Conservation (phyloP, 1,140 invertebrate species). For the Leptinotarsa lineolata region DNA sequence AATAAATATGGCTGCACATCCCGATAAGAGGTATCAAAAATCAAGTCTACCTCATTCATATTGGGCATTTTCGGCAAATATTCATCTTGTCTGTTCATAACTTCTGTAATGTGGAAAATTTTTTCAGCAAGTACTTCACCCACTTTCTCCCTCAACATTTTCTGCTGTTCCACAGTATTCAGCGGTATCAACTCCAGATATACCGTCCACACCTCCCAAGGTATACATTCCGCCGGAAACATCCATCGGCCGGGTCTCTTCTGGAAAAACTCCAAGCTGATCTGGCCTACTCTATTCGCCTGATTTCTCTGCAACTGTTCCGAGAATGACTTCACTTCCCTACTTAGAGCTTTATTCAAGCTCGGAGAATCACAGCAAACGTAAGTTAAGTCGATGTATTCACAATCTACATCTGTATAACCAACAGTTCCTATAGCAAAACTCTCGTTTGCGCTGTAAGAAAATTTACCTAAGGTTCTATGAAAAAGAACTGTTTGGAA, state of each 20-base stretch:
- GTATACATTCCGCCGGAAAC: constrained; percentile 85
- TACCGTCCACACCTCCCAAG: constrained; percentile 98
- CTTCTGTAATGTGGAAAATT: constrained; percentile 89
- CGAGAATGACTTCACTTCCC: constrained; percentile 84
- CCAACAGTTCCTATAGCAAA: constrained; percentile 95
- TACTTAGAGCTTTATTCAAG: constrained; percentile 74
- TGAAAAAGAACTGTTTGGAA: constrained; percentile 96
- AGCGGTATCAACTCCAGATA: constrained; percentile 85
- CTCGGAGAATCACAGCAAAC: constrained; percentile 87
- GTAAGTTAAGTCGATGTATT: constrained; percentile 97
- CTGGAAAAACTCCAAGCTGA: constrained; percentile 94
- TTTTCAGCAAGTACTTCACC: constrained; percentile 92
- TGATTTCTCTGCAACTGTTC: constrained; percentile 80
- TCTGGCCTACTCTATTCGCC: constrained; percentile 77
- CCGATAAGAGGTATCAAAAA: constrained; percentile 90
- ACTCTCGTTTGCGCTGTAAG: constrained; percentile 89
- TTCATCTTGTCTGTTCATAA: constrained; percentile 88
- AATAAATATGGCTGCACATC: constrained; percentile 97
- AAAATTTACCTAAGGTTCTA: constrained; percentile 92
- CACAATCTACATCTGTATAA: constrained; percentile 94
- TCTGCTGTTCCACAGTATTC: constrained; percentile 85
- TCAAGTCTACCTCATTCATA: constrained; percentile 86
- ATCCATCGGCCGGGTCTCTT: constrained; percentile 87
- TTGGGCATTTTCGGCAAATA: constrained; percentile 95
- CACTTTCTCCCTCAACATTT: constrained; percentile 84